A percentile compares a stretch with the other conserved stretches of the same genome.
These are phyloP conservation scores for Aphaenogaster ashmeadi DNA, from an alignment of 1,140 invertebrate genomes.

Conservation along the genomic window DNA sequence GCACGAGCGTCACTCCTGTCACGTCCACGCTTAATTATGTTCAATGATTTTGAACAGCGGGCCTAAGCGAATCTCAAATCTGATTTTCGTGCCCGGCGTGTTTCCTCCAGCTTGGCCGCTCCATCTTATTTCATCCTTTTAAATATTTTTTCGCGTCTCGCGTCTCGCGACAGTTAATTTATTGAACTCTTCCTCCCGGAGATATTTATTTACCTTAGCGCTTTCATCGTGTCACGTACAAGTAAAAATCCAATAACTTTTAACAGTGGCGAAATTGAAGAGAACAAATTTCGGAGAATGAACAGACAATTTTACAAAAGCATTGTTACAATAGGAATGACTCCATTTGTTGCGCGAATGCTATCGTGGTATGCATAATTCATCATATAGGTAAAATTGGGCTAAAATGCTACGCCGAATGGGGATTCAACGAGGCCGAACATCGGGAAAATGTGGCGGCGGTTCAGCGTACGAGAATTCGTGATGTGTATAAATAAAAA, in stretches of 20 bases:
- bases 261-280: not conserved
- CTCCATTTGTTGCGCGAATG: constrained; percentile 13
- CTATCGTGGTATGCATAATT: constrained; percentile 41
- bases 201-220: not conserved
- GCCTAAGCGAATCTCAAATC: constrained; percentile 85
- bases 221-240: not conserved
- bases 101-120: not conserved
- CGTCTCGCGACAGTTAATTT: not conserved
- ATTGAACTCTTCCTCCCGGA: not conserved
- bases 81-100: constrained; percentile 77
- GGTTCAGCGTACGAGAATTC: constrained; percentile 60
- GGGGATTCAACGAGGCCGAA: constrained; percentile 34
- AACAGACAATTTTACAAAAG: constrained; percentile 31
- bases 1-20: constrained; percentile 76
- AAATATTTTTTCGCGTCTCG: not conserved
- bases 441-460: constrained; percentile 44
- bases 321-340: constrained; percentile 43
- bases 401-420: constrained; percentile 32
- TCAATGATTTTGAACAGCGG: constrained; percentile 85
- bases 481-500: constrained; percentile 74
- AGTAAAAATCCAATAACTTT: not conserved
- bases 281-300: constrained; percentile 8
- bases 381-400: constrained; percentile 30
- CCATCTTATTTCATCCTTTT: constrained; percentile 8
- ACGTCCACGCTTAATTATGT: constrained; percentile 85